These are phyloP conservation scores for Brachycybe producta DNA, from an alignment of 2,888 invertebrate species.

Conservation along the genomic window DNA sequence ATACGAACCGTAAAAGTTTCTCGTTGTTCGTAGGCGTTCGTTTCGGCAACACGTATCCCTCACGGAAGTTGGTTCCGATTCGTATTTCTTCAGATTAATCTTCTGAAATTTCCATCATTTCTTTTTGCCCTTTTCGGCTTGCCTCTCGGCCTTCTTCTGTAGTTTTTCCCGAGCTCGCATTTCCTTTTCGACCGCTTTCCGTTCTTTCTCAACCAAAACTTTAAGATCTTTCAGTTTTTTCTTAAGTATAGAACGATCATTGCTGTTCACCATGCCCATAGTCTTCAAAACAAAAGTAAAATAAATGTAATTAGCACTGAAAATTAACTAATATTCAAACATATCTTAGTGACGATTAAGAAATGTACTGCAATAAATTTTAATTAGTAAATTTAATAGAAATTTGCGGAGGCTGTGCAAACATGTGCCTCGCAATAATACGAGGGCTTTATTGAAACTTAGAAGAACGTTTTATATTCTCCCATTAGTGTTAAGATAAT, in stretches of 20 bases:
- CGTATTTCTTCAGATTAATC: too few species aligned
- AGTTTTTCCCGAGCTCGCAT: slow-evolving; percentile 69
- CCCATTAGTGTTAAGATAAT: too few species aligned
- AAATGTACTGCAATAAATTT: background rate
- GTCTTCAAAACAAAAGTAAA: slow-evolving; percentile 27
- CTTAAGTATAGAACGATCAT: slow-evolving; percentile 40
- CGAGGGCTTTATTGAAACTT: too few species aligned
- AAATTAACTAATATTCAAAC: background rate
- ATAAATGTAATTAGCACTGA: background rate
- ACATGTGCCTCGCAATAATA: too few species aligned
- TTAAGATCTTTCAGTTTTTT: slow-evolving; percentile 42
- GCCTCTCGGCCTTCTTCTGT: slow-evolving; percentile 69
- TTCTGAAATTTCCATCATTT: too few species aligned
- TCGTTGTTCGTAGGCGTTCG: too few species aligned
- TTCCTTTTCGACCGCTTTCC: slow-evolving; percentile 66
- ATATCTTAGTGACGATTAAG: background rate
- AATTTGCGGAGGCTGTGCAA: too few species aligned
- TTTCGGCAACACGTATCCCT: too few species aligned
- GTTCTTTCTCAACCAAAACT: slow-evolving; percentile 37
- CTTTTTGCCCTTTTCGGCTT: slow-evolving; percentile 16
- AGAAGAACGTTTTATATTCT: too few species aligned
- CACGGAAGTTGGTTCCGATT: too few species aligned
- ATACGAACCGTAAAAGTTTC: too few species aligned
- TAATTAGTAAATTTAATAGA: too few species aligned
- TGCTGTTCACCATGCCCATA: slow-evolving; percentile 38